Evolutionary conservation across 2,797 vertebrate genomes (phyloP), one percentile per base, ranked within the genome.

Genomic region (Merluccius polli): DNA sequence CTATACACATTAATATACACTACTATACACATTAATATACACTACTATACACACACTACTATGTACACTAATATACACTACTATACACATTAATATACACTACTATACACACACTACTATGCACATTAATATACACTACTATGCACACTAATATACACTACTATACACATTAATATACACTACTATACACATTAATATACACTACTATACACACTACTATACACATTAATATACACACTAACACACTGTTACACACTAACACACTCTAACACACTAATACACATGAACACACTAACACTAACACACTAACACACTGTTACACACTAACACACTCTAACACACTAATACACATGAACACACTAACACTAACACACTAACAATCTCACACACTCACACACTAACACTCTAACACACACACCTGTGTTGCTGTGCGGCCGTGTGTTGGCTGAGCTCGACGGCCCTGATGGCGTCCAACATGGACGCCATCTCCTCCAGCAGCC

Each of bases 391-490:
- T 18, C 11, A 75, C 15, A 75, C 63, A 69, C 74, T 38, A 24
- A 44, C 65, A 30, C 6, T 3, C 33, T 38, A 21, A 44, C 70
- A 38, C 41, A 75, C 79, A 27, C 27, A 97, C 98, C 92, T 91
- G 15, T 94, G 90, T 79, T 94, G 91, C 59, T 75, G 79, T 44
- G 78, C 88, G 75, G 90, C 91, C 6, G 85, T 83, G 32, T 80
- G 82, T 0, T 77, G 80, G 1, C 70, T 83, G 33, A 96, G 91
- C 75, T 89, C 77, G 30, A 89, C 86, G 36, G 44, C 77, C 77
- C 83, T 92, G 73, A 97, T 84, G 0, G n/a, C 68, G 72, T 93
- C 87, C 86, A 97, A 33, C 80, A 92, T 89, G 24, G 84, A 73
- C 1, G 84, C 86, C 69, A 94, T 83, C 4, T 94, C 90, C 27